These are phyloP conservation scores for Ceuthmochares aereus DNA, from an alignment of 2,113 vertebrate species.

Conservation along the genomic window DNA sequence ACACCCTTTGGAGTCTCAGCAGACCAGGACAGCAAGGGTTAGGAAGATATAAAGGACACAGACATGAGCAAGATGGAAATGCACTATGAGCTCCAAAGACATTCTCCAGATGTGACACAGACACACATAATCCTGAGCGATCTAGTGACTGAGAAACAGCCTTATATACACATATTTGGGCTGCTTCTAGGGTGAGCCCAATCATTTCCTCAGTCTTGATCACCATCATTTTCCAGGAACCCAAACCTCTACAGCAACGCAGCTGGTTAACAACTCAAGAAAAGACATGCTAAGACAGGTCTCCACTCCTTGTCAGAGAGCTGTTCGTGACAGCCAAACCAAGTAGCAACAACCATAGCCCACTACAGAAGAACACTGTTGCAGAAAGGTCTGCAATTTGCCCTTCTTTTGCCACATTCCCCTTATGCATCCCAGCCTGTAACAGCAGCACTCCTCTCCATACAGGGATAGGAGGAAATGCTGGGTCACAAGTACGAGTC, in stretches of 20 bases:
- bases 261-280: not conserved
- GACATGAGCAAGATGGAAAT: not conserved
- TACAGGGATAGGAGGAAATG: not conserved
- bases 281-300: not conserved
- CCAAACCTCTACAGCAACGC: not conserved
- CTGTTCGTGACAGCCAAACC: not conserved
- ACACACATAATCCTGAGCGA: not conserved
- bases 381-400: not conserved
- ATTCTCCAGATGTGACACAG: not conserved
- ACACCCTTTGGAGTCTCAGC: not conserved
- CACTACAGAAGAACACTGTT: not conserved
- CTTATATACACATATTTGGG: not conserved
- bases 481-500: not conserved
- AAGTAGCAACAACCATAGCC: not conserved
- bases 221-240: not conserved
- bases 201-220: not conserved
- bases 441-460: not conserved
- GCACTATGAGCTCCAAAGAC: not conserved
- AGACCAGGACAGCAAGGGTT: not conserved
- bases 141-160: not conserved
- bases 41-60: not conserved
- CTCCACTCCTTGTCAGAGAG: not conserved
- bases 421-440: not conserved
- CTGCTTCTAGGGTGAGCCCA: not conserved
- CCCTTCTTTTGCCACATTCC: rapidly evolving